Percentiles rank a stretch among this genome's conserved stretches.
Conservation (phyloP, 2,113 vertebrate species). For the Amphiprion ocellaris region DNA sequence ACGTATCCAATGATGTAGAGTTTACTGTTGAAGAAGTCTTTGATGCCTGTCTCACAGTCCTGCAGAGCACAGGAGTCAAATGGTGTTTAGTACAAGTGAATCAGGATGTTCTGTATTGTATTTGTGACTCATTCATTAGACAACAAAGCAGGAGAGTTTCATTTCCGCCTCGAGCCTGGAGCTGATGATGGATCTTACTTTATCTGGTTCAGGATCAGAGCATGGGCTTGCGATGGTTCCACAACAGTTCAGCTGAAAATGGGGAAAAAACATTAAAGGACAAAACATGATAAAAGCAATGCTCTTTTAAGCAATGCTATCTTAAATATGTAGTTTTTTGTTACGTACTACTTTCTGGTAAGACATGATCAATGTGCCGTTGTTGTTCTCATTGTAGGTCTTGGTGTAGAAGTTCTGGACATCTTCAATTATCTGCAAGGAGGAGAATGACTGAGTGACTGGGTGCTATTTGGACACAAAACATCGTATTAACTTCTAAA, state of each 20-base stretch:
- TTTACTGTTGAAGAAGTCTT: slow-evolving; percentile 87
- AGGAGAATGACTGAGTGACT: neutral
- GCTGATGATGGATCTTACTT: slow-evolving; percentile 57
- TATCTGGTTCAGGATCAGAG: slow-evolving; percentile 4
- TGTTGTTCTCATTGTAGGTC: slow-evolving; percentile 83
- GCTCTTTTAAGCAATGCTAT: neutral
- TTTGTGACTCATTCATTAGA: neutral
- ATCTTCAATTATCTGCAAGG: slow-evolving; percentile 89
- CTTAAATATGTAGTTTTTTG: neutral
- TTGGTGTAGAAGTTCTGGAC: slow-evolving; percentile 90
- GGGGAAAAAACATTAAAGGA: neutral
- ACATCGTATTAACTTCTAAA: neutral
- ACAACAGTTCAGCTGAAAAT: slow-evolving; percentile 78
- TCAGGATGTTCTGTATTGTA: neutral
- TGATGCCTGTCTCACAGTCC: slow-evolving; percentile 91
- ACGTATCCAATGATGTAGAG: slow-evolving; percentile 94
- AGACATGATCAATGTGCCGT: slow-evolving; percentile 69
- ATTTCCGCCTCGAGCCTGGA: slow-evolving; percentile 2
- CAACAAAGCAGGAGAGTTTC: neutral
- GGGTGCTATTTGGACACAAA: neutral
- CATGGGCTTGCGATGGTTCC: slow-evolving; percentile 66
- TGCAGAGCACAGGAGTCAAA: slow-evolving; percentile 62
- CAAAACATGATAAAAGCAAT: neutral
- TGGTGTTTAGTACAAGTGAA: neutral
- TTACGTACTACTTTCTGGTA: slow-evolving; percentile 77